Evolutionary conservation across 2,888 invertebrate species (phyloP), one percentile per base, ranked within the genome.

Genomic region (Byasa hedistus): DNA sequence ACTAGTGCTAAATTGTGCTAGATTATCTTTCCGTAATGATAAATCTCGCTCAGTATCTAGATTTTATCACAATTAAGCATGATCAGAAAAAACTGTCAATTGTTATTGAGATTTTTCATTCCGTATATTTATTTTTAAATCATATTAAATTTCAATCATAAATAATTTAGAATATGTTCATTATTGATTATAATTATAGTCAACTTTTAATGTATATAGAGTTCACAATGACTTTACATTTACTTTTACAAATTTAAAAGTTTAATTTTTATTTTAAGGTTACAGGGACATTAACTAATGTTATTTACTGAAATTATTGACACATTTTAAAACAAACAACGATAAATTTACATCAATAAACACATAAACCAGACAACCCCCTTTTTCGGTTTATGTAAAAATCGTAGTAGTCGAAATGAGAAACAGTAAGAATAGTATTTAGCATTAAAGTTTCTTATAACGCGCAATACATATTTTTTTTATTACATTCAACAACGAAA

Each of bases 401-500:
- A n/a, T 77, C 69, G 71, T 73, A 73, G 72, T 76, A 77, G 69
- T 76, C 79, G 74, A 77, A 77, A 80, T 76, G 74, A 77, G 77
- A 83, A 79, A 80, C 74, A 76, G 79, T 78, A 81, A 85, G 82
- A 85, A 82, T 78, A 15, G 80, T 83, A 83, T 79, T 74, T 82
- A 84, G 84, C 81, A 83, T 48, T n/a, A 83, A 83, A 82, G 73
- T 74, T 84, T 74, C 79, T 77, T 81, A 82, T 79, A 84, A 85
- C 83, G 77, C 75, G 77, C 74, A 81, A 81, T 84, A 83, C 78
- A 82, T 54, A n/a, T 76, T 83, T 80, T 85, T 82, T 71, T 79
- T 84, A 86, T 83, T 83, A 89, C 86, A 86, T 83, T 80, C 85
- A 88, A 91, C 87, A 86, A 87, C 83, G 76, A 89, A 90, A 89